Conservation (phyloP, 2,113 vertebrate species). For the Phycodurus eques region DNA sequence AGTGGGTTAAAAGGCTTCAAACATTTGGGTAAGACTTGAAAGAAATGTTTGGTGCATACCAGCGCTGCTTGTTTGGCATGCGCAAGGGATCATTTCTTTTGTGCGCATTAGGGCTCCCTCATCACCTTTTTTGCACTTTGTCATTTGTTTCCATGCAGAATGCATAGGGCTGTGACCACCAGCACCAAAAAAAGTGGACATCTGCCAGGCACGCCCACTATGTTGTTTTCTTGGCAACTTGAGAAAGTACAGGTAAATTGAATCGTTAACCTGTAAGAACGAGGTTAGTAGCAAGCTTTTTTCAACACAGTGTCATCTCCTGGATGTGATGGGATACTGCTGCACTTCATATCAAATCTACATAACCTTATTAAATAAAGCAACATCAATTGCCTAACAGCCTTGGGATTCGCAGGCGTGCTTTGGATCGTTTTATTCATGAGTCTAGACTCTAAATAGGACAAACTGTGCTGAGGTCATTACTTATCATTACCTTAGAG, state of each 20-base stretch:
- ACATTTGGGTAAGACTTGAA: background rate
- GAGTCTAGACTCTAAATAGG: slow-evolving; percentile 27
- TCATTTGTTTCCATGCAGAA: background rate
- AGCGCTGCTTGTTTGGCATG: too few species aligned
- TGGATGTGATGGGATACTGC: background rate
- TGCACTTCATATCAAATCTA: background rate
- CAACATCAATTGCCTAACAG: slow-evolving; percentile 8
- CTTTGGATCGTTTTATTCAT: slow-evolving; percentile 8
- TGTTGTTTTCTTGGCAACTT: background rate
- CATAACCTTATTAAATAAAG: slow-evolving; percentile 1
- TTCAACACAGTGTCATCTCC: background rate
- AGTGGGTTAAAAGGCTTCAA: too few species aligned
- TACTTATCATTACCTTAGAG: slow-evolving; percentile 40
- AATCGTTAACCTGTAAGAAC: background rate
- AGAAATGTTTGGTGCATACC: background rate
- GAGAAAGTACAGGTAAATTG: background rate
- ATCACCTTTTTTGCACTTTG: background rate
- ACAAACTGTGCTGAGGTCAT: slow-evolving; percentile 17
- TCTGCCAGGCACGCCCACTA: background rate
- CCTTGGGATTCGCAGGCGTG: background rate
- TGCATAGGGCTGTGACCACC: background rate
- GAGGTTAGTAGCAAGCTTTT: background rate
- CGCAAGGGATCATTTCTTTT: too few species aligned
- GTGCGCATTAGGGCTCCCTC: too few species aligned
- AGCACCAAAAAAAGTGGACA: background rate